phyloP scores from a whole-genome alignment of 2,888 invertebrate species.

The Drosophila infuscata region DNA sequence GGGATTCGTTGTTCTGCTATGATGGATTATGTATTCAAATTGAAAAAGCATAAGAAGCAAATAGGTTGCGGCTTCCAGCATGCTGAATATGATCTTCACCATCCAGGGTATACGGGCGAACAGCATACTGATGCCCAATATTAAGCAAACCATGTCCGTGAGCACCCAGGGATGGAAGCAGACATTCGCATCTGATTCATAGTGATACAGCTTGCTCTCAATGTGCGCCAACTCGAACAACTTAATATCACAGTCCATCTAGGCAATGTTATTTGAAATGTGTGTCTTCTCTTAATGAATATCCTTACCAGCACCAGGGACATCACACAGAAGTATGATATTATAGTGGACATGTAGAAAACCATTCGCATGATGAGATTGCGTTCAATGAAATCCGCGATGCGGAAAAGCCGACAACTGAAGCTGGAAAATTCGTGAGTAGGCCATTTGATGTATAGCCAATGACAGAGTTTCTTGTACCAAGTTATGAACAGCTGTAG shows the following conservation, averaged over 20 bases:
- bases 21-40: constrained; percentile 86
- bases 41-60: constrained; percentile 88
- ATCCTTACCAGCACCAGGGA: constrained; percentile 43
- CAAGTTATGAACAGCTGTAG: constrained; percentile 89
- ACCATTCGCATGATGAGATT: constrained; percentile 87
- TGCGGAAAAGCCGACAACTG: constrained; percentile 40
- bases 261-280: not conserved
- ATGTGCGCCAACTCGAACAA: constrained; percentile 39
- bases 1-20: constrained; percentile 89
- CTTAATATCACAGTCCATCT: constrained; percentile 43
- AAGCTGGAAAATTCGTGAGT: not conserved
- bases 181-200: constrained; percentile 17
- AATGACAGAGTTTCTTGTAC: constrained; percentile 91
- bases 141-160: constrained; percentile 86
- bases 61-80: constrained; percentile 89
- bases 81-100: constrained; percentile 87
- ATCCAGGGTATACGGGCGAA: constrained; percentile 94
- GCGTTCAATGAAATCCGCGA: constrained; percentile 86
- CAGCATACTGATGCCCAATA: constrained; percentile 89
- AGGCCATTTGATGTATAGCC: constrained; percentile 76
- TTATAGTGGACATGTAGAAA: constrained; percentile 89
- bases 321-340: constrained; percentile 86
- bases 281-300: not conserved
- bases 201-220: constrained; percentile 49
- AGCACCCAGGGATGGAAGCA: constrained; percentile 85